These are phyloP conservation scores for Rutpela maculata DNA, from an alignment of 2,888 invertebrate species.

Conservation along the genomic window DNA sequence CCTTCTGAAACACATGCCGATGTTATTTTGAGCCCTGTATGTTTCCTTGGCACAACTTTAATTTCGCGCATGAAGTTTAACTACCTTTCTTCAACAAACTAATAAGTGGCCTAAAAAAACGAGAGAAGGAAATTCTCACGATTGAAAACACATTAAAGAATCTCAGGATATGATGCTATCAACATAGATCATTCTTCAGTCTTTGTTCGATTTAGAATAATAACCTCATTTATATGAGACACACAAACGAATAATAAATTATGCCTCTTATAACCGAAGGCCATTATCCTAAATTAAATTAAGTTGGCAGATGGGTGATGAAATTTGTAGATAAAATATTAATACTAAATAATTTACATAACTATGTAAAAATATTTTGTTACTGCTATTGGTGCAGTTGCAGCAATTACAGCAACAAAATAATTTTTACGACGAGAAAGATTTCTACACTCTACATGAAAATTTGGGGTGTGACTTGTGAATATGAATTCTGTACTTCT, in stretches of 20 bases:
- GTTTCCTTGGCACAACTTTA: too few species aligned
- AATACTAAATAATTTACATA: not conserved
- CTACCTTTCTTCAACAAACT: too few species aligned
- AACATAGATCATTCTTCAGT: not conserved
- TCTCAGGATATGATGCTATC: constrained; percentile 2
- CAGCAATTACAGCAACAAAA: not conserved
- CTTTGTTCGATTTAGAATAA: not conserved
- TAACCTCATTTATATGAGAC: constrained; percentile 3
- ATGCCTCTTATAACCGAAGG: not conserved
- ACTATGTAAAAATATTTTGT: too few species aligned
- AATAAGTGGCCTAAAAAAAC: too few species aligned
- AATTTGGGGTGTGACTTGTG: too few species aligned
- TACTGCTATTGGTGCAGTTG: too few species aligned
- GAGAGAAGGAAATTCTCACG: not conserved
- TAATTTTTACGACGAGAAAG: not conserved
- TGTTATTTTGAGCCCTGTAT: too few species aligned
- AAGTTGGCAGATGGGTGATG: not conserved
- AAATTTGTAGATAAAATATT: not conserved
- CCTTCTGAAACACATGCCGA: too few species aligned
- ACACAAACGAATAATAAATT: not conserved
- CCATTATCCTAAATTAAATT: not conserved
- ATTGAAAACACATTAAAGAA: not conserved
- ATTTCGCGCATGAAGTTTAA: too few species aligned
- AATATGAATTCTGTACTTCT: too few species aligned
- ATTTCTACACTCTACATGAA: too few species aligned